Evolutionary conservation across 2,113 vertebrate genomes (phyloP).

Genomic region (Nettapus auritus): DNA sequence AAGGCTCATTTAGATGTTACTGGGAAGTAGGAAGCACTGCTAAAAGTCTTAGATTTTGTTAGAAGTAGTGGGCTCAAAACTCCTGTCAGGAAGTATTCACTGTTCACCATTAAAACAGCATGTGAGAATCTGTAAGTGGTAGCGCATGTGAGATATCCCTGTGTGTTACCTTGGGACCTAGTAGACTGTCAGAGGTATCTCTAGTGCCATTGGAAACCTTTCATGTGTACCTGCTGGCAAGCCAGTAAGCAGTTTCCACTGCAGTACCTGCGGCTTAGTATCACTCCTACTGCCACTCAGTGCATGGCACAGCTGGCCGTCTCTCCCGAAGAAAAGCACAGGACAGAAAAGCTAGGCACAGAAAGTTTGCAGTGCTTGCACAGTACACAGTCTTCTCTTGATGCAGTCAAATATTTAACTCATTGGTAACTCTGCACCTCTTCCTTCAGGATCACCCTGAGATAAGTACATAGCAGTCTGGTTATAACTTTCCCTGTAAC

Average conservation of each 20-base stretch:
- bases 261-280: background rate
- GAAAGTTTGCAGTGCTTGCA: background rate
- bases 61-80: background rate
- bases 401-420: background rate
- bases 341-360: background rate
- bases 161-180: background rate
- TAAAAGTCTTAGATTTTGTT: background rate
- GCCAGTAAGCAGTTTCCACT: background rate
- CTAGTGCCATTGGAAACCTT: fast-evolving
- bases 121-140: background rate
- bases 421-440: background rate
- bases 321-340: background rate
- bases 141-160: background rate
- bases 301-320: background rate
- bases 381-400: background rate
- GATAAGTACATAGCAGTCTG: background rate
- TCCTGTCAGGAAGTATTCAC: background rate
- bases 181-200: background rate
- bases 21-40: background rate
- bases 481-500: background rate
- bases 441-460: background rate
- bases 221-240: background rate
- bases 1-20: background rate
- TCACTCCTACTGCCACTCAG: background rate
- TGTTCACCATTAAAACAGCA: background rate